Evolutionary conservation across 2,797 vertebrate genomes (phyloP), one percentile per base, ranked within the genome.

Genomic region (Onychomys torridus): DNA sequence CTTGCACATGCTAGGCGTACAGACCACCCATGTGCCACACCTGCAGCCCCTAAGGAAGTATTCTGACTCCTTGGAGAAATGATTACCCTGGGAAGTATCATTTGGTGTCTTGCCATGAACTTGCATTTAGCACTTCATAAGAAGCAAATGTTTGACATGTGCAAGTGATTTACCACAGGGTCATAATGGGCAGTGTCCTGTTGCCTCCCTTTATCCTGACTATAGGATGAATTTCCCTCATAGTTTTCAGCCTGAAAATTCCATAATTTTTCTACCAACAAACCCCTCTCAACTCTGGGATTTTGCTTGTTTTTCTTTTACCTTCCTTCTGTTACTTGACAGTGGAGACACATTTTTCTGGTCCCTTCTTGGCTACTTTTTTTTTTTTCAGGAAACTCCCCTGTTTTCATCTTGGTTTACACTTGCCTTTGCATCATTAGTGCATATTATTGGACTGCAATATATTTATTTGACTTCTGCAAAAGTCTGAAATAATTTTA

Each of bases 401-500:
- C 7, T 90, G 3, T 8, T 12, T 78, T 82, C 82, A 83, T 91
- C 25, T 96, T 57, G 78, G 69, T 94, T 89, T n/a, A 79, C 27
- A 17, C 75, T 91, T 32, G 49, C 13, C 43, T 77, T 29, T 14
- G 76, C 67, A 78, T 91, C 11, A 21, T 78, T 73, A 82, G 32
- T 59, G 12, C 52, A 49, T 91, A 78, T 96, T 76, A 63, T 89
- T 57, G 89, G 52, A n/a, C 71, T 75, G 73, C 71, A 89, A 96
- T 71, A 43, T 27, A 78, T 78, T 29, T 43, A 8, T 55, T 57
- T 82, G 65, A 93, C 77, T 96, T 96, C 59, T 83, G 34, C 87
- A 84, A 95, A 52, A 6, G 40, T 92, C 79, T 93, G n/a, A 75
- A 95, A 55, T 93, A 90, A 57, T 96, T 96, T 95, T 95, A 40